Evolutionary conservation across 2,113 vertebrate genomes (phyloP).

Genomic region (Anseranas semipalmata): DNA sequence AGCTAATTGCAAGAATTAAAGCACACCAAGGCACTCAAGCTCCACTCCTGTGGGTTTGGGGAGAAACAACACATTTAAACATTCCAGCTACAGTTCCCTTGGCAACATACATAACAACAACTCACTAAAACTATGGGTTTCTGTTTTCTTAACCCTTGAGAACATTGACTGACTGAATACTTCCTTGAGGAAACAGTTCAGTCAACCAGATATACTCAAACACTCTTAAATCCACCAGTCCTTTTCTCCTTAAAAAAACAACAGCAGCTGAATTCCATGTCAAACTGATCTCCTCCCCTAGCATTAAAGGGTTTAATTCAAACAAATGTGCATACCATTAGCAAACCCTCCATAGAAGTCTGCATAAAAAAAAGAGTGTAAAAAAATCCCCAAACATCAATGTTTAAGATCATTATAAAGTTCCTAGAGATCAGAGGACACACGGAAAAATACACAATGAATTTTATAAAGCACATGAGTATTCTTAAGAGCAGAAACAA

Average conservation of each 20-base stretch:
- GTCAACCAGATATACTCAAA: conserved; percentile 56
- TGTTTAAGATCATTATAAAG: neutral
- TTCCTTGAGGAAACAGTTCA: conserved; percentile 80
- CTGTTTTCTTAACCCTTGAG: conserved; percentile 85
- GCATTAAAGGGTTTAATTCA: conserved; percentile 11
- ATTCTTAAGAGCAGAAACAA: conserved; percentile 28
- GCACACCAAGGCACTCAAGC: conserved; percentile 71
- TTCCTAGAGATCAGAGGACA: neutral
- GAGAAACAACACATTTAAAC: conserved; percentile 81
- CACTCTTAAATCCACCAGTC: conserved; percentile 40
- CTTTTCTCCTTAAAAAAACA: conserved; percentile 34
- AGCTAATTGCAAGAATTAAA: conserved; percentile 72
- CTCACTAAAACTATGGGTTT: conserved; percentile 71
- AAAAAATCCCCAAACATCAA: neutral
- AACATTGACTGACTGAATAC: conserved; percentile 75
- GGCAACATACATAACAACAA: conserved; percentile 83
- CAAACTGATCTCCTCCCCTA: conserved; percentile 34
- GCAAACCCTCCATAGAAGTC: neutral
- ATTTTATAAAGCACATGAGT: neutral
- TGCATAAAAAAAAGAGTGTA: neutral
- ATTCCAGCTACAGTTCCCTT: conserved; percentile 82
- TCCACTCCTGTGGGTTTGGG: conserved; percentile 67
- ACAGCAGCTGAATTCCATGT: conserved; percentile 40
- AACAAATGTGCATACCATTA: neutral
- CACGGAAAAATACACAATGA: neutral